Evolutionary conservation across 2,888 invertebrate genomes (phyloP).

Genomic region (Coelogynopora nodosa): DNA sequence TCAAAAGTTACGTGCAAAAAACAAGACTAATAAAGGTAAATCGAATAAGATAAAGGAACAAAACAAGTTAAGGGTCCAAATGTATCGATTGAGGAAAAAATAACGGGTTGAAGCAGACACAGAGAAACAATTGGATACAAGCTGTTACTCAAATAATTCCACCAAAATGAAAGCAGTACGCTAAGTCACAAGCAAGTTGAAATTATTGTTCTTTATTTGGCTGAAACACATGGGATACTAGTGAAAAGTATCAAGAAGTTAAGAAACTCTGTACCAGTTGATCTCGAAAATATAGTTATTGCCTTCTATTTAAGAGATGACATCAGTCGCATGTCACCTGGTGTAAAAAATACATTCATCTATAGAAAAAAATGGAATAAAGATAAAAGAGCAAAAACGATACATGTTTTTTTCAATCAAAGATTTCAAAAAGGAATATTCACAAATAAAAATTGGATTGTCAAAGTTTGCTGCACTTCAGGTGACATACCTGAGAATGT

Average conservation of each 20-base stretch:
- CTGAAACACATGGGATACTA: constrained; percentile 20
- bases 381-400: constrained; percentile 10
- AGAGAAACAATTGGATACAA: constrained; percentile 12
- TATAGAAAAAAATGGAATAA: neutral
- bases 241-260: constrained; percentile 25
- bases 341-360: constrained; percentile 18
- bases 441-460: constrained; percentile 30
- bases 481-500: constrained; percentile 27
- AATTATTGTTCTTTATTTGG: constrained; percentile 15
- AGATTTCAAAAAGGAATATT: neutral
- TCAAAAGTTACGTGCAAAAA: constrained; percentile 24
- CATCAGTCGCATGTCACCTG: constrained; percentile 18
- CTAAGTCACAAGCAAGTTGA: constrained; percentile 4
- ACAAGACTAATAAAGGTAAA: constrained; percentile 20
- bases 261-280: neutral
- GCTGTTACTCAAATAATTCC: constrained; percentile 23
- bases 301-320: constrained; percentile 24
- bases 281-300: constrained; percentile 13
- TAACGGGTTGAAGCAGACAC: neutral
- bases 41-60: constrained; percentile 29
- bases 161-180: constrained; percentile 13
- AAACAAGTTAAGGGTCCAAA: constrained; percentile 7
- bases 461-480: neutral
- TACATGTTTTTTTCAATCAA: constrained; percentile 7
- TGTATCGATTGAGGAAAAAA: constrained; percentile 21